Percentiles rank a stretch among this genome's conserved stretches.
phyloP scores from a whole-genome alignment of 2,797 vertebrate species.

The Pangasius djambal region DNA sequence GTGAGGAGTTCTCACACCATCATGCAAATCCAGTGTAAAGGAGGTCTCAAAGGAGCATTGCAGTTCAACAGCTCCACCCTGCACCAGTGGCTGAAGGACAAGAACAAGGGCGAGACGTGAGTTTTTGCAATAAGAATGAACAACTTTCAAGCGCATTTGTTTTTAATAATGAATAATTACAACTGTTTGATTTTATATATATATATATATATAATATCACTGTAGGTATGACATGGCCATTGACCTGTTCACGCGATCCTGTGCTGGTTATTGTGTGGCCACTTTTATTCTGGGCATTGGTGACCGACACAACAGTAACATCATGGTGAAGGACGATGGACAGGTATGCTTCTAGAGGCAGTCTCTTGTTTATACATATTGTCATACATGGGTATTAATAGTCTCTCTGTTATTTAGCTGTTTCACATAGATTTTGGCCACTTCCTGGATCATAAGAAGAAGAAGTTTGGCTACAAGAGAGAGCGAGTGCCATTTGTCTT shows the following conservation, averaged over 20 bases:
- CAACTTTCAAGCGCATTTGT: neutral
- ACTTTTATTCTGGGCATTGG: conserved; percentile 86
- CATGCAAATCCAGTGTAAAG: conserved; percentile 89
- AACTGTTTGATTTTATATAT: neutral
- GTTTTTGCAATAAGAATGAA: conserved; percentile 47
- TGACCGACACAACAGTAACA: conserved; percentile 86
- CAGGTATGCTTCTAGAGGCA: conserved; percentile 69
- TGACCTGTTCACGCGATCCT: conserved; percentile 84
- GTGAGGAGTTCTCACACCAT: conserved; percentile 85
- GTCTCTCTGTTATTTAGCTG: conserved; percentile 64
- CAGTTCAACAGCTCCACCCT: conserved; percentile 86
- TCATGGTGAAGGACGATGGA: conserved; percentile 86
- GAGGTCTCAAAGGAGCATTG: conserved; percentile 83
- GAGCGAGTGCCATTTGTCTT: conserved; percentile 85
- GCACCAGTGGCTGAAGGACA: conserved; percentile 86
- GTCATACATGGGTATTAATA: neutral
- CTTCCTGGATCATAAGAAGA: conserved; percentile 87
- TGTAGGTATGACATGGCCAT: conserved; percentile 81
- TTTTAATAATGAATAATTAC: neutral
- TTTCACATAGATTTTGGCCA: conserved; percentile 87
- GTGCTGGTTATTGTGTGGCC: conserved; percentile 85
- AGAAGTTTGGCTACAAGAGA: conserved; percentile 87
- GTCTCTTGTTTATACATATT: neutral
- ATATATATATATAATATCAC: neutral
- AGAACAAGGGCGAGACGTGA: conserved; percentile 85